A percentile compares a stretch with the other conserved stretches of the same genome.
Conservation (phyloP, 2,888 invertebrate species). For the Drosophila mercatorum region DNA sequence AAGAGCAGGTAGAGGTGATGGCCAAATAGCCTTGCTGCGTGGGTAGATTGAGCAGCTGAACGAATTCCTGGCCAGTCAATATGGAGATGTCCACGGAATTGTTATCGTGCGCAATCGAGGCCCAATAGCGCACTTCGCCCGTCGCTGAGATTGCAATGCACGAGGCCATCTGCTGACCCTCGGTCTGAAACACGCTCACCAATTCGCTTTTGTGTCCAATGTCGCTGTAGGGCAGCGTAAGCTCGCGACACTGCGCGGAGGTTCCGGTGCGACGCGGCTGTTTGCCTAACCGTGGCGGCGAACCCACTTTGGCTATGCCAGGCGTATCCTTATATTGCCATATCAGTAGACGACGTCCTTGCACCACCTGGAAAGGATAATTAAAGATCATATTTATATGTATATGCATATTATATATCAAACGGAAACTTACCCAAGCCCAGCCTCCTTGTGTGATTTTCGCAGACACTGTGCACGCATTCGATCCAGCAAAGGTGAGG, state of each 20-base stretch:
- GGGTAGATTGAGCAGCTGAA: conserved; percentile 89
- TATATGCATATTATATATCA: not conserved
- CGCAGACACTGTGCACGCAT: conserved; percentile 85
- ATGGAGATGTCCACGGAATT: conserved; percentile 94
- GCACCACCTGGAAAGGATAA: conserved; percentile 88
- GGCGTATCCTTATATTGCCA: conserved; percentile 90
- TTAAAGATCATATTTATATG: not conserved
- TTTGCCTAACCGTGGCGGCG: conserved; percentile 65
- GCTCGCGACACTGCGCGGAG: conserved; percentile 90
- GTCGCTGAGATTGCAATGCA: conserved; percentile 97
- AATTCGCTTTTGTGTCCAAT: conserved; percentile 95
- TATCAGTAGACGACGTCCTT: conserved; percentile 92
- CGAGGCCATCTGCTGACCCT: conserved; percentile 89
- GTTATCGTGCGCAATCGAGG: conserved; percentile 94
- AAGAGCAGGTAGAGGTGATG: conserved; percentile 95
- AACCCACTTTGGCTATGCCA: conserved; percentile 18
- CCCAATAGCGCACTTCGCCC: conserved; percentile 96
- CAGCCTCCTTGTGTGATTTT: conserved; percentile 86
- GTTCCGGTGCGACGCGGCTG: conserved; percentile 77
- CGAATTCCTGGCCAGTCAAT: conserved; percentile 94
- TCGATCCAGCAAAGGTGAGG: conserved; percentile 90
- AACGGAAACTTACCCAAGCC: conserved; percentile 85
- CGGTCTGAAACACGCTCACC: conserved; percentile 89
- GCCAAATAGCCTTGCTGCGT: conserved; percentile 91
- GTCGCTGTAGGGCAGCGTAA: conserved; percentile 95